phyloP scores from a whole-genome alignment of 2,797 vertebrate genomes.

The Urosaurus nigricauda region DNA sequence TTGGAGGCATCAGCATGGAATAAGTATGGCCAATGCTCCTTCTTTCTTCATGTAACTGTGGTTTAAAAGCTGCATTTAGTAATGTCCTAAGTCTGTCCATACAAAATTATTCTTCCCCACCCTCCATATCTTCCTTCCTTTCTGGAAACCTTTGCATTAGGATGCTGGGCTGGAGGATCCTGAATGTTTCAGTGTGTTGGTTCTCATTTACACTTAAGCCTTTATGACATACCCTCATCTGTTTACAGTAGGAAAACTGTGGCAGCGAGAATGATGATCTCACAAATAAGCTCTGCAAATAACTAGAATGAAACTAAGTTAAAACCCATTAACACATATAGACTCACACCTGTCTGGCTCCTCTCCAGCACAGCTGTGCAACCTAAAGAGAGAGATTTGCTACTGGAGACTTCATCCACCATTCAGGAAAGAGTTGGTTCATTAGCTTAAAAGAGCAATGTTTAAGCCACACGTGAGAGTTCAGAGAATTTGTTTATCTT shows the following conservation, averaged over 20 bases:
- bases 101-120: too few species aligned
- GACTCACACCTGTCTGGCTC: slow-evolving; percentile 12
- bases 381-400: slow-evolving; percentile 5
- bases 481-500: slow-evolving; percentile 22
- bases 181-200: neutral
- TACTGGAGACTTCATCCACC: neutral
- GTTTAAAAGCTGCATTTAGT: too few species aligned
- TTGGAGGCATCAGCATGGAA: too few species aligned
- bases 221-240: neutral
- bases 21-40: too few species aligned
- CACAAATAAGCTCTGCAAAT: slow-evolving; percentile 30
- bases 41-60: too few species aligned
- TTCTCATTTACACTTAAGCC: neutral
- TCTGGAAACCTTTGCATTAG: neutral
- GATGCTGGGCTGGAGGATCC: neutral
- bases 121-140: neutral
- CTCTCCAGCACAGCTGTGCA: slow-evolving; percentile 29
- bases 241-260: neutral
- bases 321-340: slow-evolving; percentile 27
- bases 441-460: slow-evolving; percentile 35
- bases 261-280: neutral
- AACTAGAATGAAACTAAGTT: slow-evolving; percentile 30
- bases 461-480: slow-evolving; percentile 4
- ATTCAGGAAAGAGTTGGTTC: slow-evolving; percentile 11
- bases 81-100: neutral